Evolutionary conservation across 2,113 vertebrate genomes (phyloP).

Genomic region (Echinops telfairi): DNA sequence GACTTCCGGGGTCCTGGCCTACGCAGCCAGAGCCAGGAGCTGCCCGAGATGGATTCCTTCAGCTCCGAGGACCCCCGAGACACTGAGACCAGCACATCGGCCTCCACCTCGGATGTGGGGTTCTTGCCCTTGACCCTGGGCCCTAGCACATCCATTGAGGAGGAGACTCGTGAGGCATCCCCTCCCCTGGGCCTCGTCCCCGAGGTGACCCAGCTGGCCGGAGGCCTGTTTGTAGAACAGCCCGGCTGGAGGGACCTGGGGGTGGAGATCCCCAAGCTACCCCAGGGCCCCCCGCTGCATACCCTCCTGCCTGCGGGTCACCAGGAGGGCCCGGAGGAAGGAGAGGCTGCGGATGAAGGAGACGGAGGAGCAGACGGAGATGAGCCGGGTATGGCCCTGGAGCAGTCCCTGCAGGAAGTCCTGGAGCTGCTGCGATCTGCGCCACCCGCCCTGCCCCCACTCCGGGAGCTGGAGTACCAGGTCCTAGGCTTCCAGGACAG

Average conservation of each 20-base stretch:
- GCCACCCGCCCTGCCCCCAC: slow-evolving; percentile 67
- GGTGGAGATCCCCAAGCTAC: slow-evolving; percentile 30
- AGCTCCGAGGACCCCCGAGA: slow-evolving; percentile 86
- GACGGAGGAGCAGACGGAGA: background rate
- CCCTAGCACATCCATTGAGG: slow-evolving; percentile 67
- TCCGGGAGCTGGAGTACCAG: slow-evolving; percentile 89
- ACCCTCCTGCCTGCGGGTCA: fast-evolving
- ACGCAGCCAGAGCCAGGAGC: slow-evolving; percentile 78
- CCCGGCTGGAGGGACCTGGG: background rate
- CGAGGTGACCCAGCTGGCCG: slow-evolving; percentile 72
- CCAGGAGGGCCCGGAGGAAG: background rate
- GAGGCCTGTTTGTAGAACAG: background rate
- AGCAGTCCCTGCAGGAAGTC: slow-evolving; percentile 87
- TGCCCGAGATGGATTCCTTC: slow-evolving; percentile 81
- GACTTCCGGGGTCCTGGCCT: slow-evolving; percentile 78
- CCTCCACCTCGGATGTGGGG: slow-evolving; percentile 81
- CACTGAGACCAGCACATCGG: slow-evolving; percentile 68
- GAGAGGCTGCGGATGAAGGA: fast-evolving
- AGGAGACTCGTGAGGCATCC: slow-evolving; percentile 77
- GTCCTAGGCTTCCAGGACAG: slow-evolving; percentile 89
- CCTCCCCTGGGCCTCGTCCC: slow-evolving; percentile 91
- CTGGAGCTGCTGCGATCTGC: slow-evolving; percentile 82
- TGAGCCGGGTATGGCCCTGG: background rate
- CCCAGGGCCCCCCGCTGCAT: background rate
- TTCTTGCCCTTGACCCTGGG: slow-evolving; percentile 54